Conservation (phyloP, 2,113 vertebrate species). For the Geothlypis trichas region DNA sequence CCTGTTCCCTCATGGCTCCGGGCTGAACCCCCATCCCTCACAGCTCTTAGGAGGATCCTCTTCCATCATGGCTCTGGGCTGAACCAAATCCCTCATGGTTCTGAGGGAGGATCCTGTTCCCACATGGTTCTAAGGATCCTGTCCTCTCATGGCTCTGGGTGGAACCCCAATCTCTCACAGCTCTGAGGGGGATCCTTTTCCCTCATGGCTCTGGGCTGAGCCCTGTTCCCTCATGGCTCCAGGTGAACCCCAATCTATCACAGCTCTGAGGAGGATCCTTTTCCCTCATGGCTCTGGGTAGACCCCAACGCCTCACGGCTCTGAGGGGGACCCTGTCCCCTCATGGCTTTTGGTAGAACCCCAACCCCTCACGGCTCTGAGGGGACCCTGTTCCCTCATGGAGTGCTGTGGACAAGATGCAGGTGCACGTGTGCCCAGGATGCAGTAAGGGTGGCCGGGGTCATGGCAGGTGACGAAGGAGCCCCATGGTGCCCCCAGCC, state of each 20-base stretch:
- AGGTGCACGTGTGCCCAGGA: too few species aligned
- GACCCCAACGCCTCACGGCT: accelerated
- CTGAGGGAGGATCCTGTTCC: too few species aligned
- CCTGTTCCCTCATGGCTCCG: background rate
- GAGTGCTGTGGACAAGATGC: accelerated
- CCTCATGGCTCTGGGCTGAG: background rate
- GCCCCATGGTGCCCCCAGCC: accelerated
- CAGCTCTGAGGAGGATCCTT: accelerated
- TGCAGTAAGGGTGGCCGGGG: background rate
- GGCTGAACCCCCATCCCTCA: too few species aligned
- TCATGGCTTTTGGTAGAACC: background rate
- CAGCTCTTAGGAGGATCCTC: too few species aligned
- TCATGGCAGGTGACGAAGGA: accelerated
- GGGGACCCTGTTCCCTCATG: background rate
- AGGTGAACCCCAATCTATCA: accelerated
- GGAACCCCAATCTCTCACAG: accelerated
- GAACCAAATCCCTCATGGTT: too few species aligned
- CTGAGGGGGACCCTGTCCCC: background rate
- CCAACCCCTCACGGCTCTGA: accelerated
- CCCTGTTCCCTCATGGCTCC: accelerated
- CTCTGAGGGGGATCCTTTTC: background rate
- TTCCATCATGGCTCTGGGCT: too few species aligned
- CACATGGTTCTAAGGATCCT: background rate
- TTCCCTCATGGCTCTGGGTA: accelerated
- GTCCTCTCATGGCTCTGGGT: accelerated